Percentiles rank a stretch among this genome's conserved stretches.
Evolutionary conservation across 2,113 vertebrate species (phyloP).

Genomic region (Speoplatyrhinus poulsoni): DNA sequence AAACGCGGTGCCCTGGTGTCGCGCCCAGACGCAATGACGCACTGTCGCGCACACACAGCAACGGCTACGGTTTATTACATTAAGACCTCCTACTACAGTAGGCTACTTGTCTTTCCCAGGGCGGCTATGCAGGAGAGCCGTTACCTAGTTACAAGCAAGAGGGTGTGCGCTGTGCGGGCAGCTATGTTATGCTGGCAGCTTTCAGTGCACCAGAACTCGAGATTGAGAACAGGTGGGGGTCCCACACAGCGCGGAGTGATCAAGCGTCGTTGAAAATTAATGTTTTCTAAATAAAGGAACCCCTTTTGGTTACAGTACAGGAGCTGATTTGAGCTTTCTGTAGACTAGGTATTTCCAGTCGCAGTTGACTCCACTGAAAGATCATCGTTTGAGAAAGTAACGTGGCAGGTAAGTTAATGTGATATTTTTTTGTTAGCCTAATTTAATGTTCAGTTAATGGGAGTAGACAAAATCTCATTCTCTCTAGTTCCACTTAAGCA

Average conservation of each 20-base stretch:
- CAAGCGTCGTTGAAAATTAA: background rate
- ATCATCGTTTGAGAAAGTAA: conserved; percentile 6
- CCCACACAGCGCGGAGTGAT: background rate
- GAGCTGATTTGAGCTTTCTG: background rate
- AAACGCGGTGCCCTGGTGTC: too few species aligned
- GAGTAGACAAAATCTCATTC: too few species aligned
- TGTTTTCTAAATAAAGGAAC: background rate
- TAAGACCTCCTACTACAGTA: conserved; percentile 61
- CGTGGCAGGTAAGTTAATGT: conserved; percentile 34
- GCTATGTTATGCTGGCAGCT: conserved; percentile 45
- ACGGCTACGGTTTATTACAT: conserved; percentile 13
- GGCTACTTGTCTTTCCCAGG: conserved; percentile 28
- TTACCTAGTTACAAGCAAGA: conserved; percentile 77
- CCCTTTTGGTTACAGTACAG: background rate
- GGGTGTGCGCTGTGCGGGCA: conserved; percentile 50
- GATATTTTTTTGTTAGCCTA: too few species aligned
- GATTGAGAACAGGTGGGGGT: conserved; percentile 27
- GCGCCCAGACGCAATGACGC: too few species aligned
- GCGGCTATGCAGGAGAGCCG: conserved; percentile 59
- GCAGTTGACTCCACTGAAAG: background rate
- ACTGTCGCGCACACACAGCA: background rate
- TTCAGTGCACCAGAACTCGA: conserved; percentile 25
- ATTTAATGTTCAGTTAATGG: too few species aligned
- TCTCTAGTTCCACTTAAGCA: too few species aligned
- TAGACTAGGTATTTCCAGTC: background rate